Conservation (phyloP, 1,140 invertebrate genomes). For the Microplitis demolitor region DNA sequence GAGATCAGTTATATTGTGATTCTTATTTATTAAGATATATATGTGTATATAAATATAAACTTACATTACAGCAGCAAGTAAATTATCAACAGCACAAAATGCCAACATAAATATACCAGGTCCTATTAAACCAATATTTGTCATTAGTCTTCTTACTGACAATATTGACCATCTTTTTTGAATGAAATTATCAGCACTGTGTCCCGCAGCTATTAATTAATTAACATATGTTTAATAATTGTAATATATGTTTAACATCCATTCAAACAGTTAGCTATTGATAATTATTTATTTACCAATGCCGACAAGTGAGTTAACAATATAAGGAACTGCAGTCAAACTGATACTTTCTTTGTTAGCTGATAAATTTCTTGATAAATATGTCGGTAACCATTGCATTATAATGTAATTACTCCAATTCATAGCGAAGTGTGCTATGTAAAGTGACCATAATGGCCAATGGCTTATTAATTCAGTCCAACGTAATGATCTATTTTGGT, state of each 20-base stretch:
- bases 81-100: constrained; percentile 76
- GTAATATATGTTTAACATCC: background rate
- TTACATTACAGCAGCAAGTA: constrained; percentile 74
- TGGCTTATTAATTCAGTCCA: constrained; percentile 74
- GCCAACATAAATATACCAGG: constrained; percentile 75
- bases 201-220: constrained; percentile 66
- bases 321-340: constrained; percentile 78
- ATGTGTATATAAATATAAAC: constrained; percentile 39
- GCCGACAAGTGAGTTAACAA: constrained; percentile 77
- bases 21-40: background rate
- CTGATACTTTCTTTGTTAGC: constrained; percentile 76
- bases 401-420: constrained; percentile 86
- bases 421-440: constrained; percentile 83
- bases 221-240: constrained; percentile 23
- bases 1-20: background rate
- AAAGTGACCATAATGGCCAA: constrained; percentile 79
- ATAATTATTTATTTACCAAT: constrained; percentile 61
- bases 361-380: constrained; percentile 70
- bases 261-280: background rate
- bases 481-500: constrained; percentile 61
- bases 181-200: constrained; percentile 75
- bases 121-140: constrained; percentile 75
- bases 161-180: constrained; percentile 73
- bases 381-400: constrained; percentile 84
- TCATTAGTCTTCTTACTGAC: constrained; percentile 77